Evolutionary conservation across 2,113 vertebrate genomes (phyloP).

Genomic region (Hippoglossus stenolepis): DNA sequence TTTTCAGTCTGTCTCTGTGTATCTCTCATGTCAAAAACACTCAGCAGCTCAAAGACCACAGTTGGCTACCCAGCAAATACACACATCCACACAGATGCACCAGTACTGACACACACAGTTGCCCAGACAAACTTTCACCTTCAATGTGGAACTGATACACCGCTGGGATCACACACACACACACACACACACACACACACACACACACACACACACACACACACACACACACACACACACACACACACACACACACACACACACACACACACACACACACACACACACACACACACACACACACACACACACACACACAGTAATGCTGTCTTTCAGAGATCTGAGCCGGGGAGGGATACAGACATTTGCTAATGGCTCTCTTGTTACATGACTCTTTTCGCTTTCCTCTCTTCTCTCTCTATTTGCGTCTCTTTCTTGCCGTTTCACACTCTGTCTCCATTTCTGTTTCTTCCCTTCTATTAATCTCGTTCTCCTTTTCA

Average conservation of each 20-base stretch:
- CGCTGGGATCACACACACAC: slow-evolving; percentile 29
- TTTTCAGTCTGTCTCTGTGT: too few relatives aligned
- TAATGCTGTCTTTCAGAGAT: slow-evolving; percentile 18
- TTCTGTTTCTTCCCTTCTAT: slow-evolving; percentile 27
- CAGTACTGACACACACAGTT: slow-evolving; percentile 25
- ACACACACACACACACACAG: slow-evolving; percentile 25
- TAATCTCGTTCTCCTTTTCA: slow-evolving; percentile 20
- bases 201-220: slow-evolving; percentile 24
- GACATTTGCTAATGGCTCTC: slow-evolving; percentile 51
- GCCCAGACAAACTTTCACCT: slow-evolving; percentile 24
- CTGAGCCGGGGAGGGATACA: slow-evolving; percentile 21
- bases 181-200: slow-evolving; percentile 23
- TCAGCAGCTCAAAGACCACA: neutral
- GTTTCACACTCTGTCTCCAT: slow-evolving; percentile 27
- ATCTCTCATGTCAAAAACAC: neutral
- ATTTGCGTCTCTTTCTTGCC: slow-evolving; percentile 21
- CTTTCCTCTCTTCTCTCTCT: slow-evolving; percentile 8
- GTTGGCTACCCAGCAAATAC: neutral
- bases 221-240: slow-evolving; percentile 11
- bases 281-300: slow-evolving; percentile 3
- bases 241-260: slow-evolving; percentile 27
- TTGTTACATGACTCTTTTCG: slow-evolving; percentile 43
- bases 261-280: neutral
- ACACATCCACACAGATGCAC: neutral
- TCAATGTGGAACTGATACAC: slow-evolving; percentile 29